Evolutionary conservation across 2,888 invertebrate species (phyloP).

Genomic region (Pardosa pseudoannulata): DNA sequence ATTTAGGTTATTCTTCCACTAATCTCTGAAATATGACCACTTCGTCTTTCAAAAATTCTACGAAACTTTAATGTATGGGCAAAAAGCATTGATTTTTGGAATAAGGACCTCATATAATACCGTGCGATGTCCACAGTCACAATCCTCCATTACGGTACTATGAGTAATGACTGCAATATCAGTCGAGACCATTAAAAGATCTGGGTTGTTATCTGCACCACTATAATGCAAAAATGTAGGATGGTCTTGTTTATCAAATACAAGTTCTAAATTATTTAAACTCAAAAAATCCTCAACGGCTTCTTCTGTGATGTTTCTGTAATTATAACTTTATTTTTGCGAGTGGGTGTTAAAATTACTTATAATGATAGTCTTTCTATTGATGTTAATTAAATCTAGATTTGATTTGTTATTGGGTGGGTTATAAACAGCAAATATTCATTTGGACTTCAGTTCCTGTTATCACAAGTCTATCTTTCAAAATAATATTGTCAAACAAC

Average conservation of each 20-base stretch:
- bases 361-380: slow-evolving; percentile 23
- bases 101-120: background rate
- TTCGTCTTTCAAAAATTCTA: no score
- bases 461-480: no score
- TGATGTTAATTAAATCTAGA: slow-evolving; percentile 33
- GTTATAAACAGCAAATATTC: slow-evolving; percentile 28
- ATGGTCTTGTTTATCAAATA: slow-evolving; percentile 17
- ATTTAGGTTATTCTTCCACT: slow-evolving; percentile 8
- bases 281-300: slow-evolving; percentile 32
- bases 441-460: no score
- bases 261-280: slow-evolving; percentile 33
- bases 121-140: slow-evolving; percentile 21
- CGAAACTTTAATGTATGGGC: slow-evolving; percentile 6
- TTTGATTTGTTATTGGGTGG: slow-evolving; percentile 31
- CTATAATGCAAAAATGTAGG: slow-evolving; percentile 26
- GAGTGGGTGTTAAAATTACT: slow-evolving; percentile 14
- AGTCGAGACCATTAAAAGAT: slow-evolving; percentile 27
- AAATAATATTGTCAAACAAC: no score
- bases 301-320: background rate
- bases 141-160: slow-evolving; percentile 27
- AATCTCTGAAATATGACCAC: slow-evolving; percentile 22
- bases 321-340: slow-evolving; percentile 22
- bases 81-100: background rate
- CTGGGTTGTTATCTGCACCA: slow-evolving; percentile 20
- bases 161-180: slow-evolving; percentile 21